Base-by-base conservation (phyloP, 2,113 vertebrate species). In the Dipodomys spectabilis region DNA sequence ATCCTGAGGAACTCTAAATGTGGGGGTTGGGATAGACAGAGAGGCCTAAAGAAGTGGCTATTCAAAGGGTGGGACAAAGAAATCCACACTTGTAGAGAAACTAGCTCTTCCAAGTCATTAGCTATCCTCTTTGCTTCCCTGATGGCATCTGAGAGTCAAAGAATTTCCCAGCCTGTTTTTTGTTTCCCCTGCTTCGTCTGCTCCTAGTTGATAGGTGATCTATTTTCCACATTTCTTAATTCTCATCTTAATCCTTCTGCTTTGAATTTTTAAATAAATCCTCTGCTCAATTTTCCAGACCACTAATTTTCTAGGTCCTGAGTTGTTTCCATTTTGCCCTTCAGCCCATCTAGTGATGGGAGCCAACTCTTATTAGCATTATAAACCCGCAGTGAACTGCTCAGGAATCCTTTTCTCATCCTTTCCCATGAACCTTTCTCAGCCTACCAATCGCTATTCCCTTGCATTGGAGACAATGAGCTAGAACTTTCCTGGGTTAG, bases 221-320 rank as follows among this genome's bases (percentile, higher is more conserved):
- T 49, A 72, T 69, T 62, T 39, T 60, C 77, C 77, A 49, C 49
- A 49, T 49, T 81, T 89, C 64, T 4, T 27, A 81, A 77, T 84
- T 88, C 86, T 82, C 60, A 57, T 65, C 93, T 79, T 82, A 94
- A 92, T 90, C 71, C 78, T 49, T 81, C 39, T 35, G 57, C 88
- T 90, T 89, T 96, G 81, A 87, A 85, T 90, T 84, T 57, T 88
- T 35, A 64, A 44, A 88, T 83, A 92, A 82, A 74, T 71, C 28
- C 78, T 80, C 35, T 6, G 93, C 79, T 92, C 82, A 28, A 44
- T 93, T 95, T 94, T 94, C 94, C 82, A 32, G 32, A 81, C n/a
- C 82, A 69, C 91, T 82, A 67, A 74, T 85, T 84, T 57, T 68
- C 91, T 75, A 53, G 39, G 72, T 57, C 64, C 78, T 28, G 3